phyloP scores from a whole-genome alignment of 2,797 vertebrate species.

The Momotus momota region DNA sequence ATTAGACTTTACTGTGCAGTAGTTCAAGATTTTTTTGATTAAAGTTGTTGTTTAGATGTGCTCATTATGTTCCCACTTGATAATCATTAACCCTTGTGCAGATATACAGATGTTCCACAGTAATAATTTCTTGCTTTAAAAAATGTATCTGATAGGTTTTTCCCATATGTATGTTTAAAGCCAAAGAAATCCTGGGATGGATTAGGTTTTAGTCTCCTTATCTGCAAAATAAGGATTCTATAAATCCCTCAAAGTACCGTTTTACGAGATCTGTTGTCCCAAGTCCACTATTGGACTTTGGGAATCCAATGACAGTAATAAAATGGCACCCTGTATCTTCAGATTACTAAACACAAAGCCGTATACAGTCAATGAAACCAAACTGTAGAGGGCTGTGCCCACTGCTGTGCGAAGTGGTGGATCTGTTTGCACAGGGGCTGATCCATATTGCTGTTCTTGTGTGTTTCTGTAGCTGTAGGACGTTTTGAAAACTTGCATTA shows the following conservation, averaged over 20 bases:
- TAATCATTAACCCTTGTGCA: slow-evolving; percentile 13
- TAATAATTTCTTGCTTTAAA: not conserved
- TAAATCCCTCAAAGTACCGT: not conserved
- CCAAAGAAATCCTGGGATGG: not conserved
- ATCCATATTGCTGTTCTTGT: not conserved
- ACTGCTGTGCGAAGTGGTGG: not conserved
- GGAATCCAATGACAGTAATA: not conserved
- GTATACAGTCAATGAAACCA: not conserved
- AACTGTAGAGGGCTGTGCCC: too few species aligned
- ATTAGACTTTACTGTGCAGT: not conserved
- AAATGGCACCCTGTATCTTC: not conserved
- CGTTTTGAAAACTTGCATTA: not conserved
- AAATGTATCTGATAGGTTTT: not conserved
- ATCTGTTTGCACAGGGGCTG: not conserved
- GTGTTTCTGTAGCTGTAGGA: not conserved
- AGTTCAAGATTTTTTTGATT: not conserved
- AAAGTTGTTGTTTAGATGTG: not conserved
- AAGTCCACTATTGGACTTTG: not conserved
- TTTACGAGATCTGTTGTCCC: not conserved
- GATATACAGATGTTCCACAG: not conserved
- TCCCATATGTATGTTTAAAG: not conserved
- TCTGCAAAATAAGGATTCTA: not conserved
- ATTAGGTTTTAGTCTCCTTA: not conserved
- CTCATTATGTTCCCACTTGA: not conserved
- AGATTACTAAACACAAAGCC: not conserved